Evolutionary conservation across 2,113 vertebrate genomes (phyloP).

Genomic region (Macrotus californicus): DNA sequence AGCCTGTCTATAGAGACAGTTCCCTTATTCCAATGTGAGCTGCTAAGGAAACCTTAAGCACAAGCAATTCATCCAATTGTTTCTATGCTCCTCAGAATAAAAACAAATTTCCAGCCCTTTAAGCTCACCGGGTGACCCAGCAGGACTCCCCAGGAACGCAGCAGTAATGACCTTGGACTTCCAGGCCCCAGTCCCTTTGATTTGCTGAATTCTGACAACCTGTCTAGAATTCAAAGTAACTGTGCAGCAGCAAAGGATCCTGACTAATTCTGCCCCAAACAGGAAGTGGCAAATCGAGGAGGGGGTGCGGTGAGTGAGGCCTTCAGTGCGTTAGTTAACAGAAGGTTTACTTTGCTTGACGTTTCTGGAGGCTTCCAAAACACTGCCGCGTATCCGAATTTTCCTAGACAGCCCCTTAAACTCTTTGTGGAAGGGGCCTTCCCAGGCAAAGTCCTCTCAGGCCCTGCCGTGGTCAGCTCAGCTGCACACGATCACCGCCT

Average conservation of each 20-base stretch:
- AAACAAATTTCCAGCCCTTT: not conserved
- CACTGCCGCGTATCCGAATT: not conserved
- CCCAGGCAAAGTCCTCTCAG: not conserved
- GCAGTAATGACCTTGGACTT: too few relatives aligned
- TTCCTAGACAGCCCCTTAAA: not conserved
- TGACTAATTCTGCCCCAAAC: not conserved
- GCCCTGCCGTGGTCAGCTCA: not conserved
- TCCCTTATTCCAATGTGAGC: not conserved
- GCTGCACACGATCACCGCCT: not conserved
- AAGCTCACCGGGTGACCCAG: not conserved
- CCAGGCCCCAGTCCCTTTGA: not conserved
- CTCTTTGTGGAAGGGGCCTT: not conserved
- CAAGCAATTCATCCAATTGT: not conserved
- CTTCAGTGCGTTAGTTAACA: not conserved
- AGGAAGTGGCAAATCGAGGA: not conserved
- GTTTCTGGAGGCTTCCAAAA: conserved; percentile 22
- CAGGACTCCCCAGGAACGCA: not conserved
- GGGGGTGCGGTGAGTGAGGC: not conserved
- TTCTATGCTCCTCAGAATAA: not conserved
- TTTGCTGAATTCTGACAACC: not conserved
- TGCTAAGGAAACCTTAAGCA: not conserved
- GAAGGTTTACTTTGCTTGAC: not conserved
- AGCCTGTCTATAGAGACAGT: not conserved
- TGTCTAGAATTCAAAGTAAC: not conserved
- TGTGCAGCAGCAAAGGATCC: not conserved